Base-by-base conservation (phyloP, 2,888 invertebrate species). In the Epicampocera succincta region DNA sequence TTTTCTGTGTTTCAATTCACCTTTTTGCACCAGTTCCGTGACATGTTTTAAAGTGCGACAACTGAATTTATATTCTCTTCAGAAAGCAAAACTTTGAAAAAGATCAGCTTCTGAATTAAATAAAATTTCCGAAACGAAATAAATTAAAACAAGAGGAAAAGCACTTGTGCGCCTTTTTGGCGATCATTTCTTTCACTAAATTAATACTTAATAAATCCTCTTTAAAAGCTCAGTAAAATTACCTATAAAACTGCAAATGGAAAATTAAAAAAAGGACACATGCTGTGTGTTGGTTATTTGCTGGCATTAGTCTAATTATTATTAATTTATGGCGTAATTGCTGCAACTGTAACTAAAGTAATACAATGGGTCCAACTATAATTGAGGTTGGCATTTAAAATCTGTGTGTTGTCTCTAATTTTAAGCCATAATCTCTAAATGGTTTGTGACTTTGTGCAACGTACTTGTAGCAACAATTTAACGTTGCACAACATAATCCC, bases 341-440 rank as follows among this genome's bases (percentile, higher is more conserved):
- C 77, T 68, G 52, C 19, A 66, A 68, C 78, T 69, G 56, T 56
- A 52, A 63, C 63, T 60, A 54, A 69, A 68, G 68, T 54, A 61
- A 46, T 66, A 72, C 66, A 72, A 78, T 52, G 44, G 58, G 44
- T 73, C 42, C 61, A 72, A 68, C 78, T 69, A 71, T 82, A 82
- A 82, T 82, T 82, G 78, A 66, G 74, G 73, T 78, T 82, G 82
- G 82, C 82, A 82, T 82, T 72, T 71, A 69, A 78, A 82, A 82
- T 82, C 78, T 82, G 74, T 78, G 17, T 81, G 68, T 76, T 66
- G 77, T 77, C 73, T 77, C 74, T 71, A 82, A 78, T 82, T 82
- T 82, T 60, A 73, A 74, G 74, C 82, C 82, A 78, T 82, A 82
- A 82, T 78, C 82, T 78, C 73, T 82, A 82, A 82, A 82, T 78